phyloP scores from a whole-genome alignment of 2,888 invertebrate genomes.

The Hemistola chrysoprasaria region DNA sequence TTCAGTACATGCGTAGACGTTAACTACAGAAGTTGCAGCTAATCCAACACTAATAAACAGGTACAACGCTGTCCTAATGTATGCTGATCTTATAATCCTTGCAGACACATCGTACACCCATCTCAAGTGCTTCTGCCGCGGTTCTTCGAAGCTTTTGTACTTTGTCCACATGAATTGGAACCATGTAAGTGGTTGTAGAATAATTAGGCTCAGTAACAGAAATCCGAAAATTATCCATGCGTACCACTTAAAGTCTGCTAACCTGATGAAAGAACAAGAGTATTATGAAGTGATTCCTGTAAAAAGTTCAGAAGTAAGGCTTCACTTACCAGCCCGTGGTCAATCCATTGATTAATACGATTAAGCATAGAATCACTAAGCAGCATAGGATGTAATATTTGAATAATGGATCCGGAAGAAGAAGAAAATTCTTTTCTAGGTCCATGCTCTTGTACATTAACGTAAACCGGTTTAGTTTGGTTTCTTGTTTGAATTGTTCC shows the following conservation, averaged over 20 bases:
- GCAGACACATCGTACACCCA: conserved; percentile 84
- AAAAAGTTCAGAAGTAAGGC: background rate
- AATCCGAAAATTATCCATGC: conserved; percentile 48
- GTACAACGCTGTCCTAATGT: conserved; percentile 85
- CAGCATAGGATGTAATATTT: conserved; percentile 86
- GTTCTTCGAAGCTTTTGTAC: conserved; percentile 76
- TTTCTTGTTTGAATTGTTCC: conserved; percentile 84
- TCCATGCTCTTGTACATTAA: conserved; percentile 72
- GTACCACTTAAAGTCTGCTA: conserved; percentile 56
- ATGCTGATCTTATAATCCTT: conserved; percentile 83
- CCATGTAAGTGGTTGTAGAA: conserved; percentile 88
- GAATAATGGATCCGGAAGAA: conserved; percentile 91
- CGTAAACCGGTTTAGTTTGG: conserved; percentile 79
- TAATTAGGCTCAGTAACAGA: conserved; percentile 51
- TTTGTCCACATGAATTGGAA: conserved; percentile 87
- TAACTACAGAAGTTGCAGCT: conserved; percentile 84
- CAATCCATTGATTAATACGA: conserved; percentile 60
- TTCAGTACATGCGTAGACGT: conserved; percentile 78
- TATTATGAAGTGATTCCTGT: too few species aligned
- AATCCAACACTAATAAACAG: conserved; percentile 85
- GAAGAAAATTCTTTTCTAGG: conserved; percentile 87
- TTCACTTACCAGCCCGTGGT: conserved; percentile 65
- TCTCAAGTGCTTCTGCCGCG: conserved; percentile 75
- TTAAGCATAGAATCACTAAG: conserved; percentile 56
- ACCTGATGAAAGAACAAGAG: conserved; percentile 50